A percentile compares a stretch with the other conserved stretches of the same genome.
Evolutionary conservation across 2,797 vertebrate species (phyloP).

Genomic region (Cyclura pinguis): DNA sequence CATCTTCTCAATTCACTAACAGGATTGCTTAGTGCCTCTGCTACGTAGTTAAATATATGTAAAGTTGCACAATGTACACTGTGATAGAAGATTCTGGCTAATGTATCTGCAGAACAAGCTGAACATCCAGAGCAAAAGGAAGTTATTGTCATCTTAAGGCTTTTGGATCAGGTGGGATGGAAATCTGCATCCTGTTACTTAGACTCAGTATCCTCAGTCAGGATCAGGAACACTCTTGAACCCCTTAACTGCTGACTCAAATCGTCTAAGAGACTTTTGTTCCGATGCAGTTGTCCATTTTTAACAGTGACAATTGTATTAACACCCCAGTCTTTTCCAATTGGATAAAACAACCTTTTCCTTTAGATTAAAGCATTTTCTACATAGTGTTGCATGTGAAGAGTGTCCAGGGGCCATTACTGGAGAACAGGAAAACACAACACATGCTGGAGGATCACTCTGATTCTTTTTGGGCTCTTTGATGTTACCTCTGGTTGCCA

Average conservation of each 20-base stretch:
- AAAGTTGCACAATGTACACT: too few relatives aligned
- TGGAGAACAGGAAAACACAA: neutral
- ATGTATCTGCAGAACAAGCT: neutral
- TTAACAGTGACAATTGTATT: too few relatives aligned
- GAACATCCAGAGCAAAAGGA: neutral
- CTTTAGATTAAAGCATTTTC: neutral
- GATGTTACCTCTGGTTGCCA: neutral
- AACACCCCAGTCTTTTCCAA: neutral
- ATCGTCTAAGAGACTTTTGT: neutral
- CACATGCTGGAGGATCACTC: neutral
- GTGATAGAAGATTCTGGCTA: too few relatives aligned
- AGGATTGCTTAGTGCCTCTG: too few relatives aligned
- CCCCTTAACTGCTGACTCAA: neutral
- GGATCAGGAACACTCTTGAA: neutral
- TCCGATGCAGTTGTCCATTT: neutral
- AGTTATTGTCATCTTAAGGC: neutral
- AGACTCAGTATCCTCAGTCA: neutral
- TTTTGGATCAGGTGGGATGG: neutral
- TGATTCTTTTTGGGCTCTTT: neutral
- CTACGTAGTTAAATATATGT: too few relatives aligned
- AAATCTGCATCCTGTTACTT: neutral
- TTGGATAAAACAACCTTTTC: neutral
- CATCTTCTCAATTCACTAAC: too few relatives aligned
- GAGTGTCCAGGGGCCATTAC: neutral
- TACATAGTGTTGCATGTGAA: neutral